These are phyloP conservation scores for Drosophila quadrilineata DNA, from an alignment of 1,140 invertebrate genomes.

Conservation along the genomic window DNA sequence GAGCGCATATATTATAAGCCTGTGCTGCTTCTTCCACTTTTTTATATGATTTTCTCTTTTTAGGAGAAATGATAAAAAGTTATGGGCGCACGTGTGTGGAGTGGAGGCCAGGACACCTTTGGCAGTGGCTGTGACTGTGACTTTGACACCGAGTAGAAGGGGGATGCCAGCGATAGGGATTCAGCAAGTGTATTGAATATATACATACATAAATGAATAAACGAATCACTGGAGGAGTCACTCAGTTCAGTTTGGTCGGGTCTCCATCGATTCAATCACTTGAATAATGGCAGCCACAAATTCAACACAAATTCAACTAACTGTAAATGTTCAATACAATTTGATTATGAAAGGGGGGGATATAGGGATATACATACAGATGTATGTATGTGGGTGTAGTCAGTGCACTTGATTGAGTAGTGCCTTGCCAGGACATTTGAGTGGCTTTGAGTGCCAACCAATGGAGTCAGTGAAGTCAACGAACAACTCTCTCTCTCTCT, in stretches of 20 bases:
- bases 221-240: constrained; percentile 30
- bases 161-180: neutral
- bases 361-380: neutral
- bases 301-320: constrained; percentile 71
- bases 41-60: constrained; percentile 6
- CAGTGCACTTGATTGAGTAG: constrained; percentile 72
- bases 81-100: constrained; percentile 45
- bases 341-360: constrained; percentile 57
- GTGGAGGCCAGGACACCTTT: constrained; percentile 24
- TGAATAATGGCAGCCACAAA: constrained; percentile 65
- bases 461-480: constrained; percentile 45
- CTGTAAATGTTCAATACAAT: constrained; percentile 77
- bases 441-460: constrained; percentile 70
- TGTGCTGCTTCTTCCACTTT: neutral
- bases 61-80: constrained; percentile 61
- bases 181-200: constrained; percentile 16
- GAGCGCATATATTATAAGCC: neutral
- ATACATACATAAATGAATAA: constrained; percentile 30
- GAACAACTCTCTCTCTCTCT: no score
- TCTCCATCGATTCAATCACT: constrained; percentile 69
- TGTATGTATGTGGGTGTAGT: constrained; percentile 6
- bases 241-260: constrained; percentile 35
- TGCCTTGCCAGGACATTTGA: constrained; percentile 74
- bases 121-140: constrained; percentile 11
- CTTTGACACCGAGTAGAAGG: constrained; percentile 15